phyloP scores from a whole-genome alignment of 1,140 invertebrate species.

The Drosophila repletoides region DNA sequence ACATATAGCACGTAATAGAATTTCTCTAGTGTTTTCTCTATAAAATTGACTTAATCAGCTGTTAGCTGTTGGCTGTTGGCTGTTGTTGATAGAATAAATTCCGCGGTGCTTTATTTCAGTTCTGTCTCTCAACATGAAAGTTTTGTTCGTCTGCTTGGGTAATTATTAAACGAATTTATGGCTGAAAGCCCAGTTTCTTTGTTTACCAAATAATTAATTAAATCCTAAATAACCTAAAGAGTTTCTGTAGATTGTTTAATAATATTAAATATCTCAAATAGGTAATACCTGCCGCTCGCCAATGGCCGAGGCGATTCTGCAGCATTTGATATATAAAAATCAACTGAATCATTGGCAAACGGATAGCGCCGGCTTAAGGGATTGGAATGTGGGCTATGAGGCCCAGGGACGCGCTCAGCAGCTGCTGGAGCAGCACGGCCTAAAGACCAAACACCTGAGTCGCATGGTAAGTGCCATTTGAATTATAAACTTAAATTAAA shows the following conservation, averaged over 20 bases:
- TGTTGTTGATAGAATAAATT: not conserved
- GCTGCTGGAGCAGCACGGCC: conserved; percentile 85
- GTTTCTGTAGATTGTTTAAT: no score
- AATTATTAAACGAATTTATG: conserved; percentile 25
- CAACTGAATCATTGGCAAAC: conserved; percentile 88
- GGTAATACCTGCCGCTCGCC: conserved; percentile 98
- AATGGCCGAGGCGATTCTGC: conserved; percentile 95
- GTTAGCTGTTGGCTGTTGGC: not conserved
- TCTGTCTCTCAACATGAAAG: conserved; percentile 45
- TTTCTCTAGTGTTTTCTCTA: not conserved
- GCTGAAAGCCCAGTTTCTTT: no score
- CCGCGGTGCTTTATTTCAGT: conserved; percentile 1
- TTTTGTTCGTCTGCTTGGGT: conserved; percentile 79
- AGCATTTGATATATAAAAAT: conserved; percentile 86
- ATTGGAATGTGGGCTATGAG: conserved; percentile 91
- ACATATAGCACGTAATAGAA: no score
- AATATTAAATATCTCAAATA: conserved; percentile 64
- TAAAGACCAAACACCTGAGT: conserved; percentile 86
- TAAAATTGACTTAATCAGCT: conserved; percentile 25
- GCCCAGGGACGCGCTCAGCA: conserved; percentile 90
- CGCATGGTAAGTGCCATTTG: conserved; percentile 84
- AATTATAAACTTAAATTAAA: not conserved
- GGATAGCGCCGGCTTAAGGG: conserved; percentile 93
- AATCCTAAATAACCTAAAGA: no score
- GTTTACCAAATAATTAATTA: not conserved